Evolutionary conservation across 2,888 invertebrate genomes (phyloP).

Genomic region (Yponomeuta cagnagella): DNA sequence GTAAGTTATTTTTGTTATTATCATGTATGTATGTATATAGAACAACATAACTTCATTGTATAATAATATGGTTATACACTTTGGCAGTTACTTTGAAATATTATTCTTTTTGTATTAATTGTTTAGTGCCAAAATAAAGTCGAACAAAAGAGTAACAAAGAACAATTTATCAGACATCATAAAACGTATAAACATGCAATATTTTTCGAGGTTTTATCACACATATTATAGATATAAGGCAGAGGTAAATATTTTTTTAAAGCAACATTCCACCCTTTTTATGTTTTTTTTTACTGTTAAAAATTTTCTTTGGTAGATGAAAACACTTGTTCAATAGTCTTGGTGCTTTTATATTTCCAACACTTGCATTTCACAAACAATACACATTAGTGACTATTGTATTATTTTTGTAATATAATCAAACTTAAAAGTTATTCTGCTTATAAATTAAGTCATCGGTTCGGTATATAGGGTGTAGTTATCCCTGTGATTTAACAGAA

Average conservation of each 20-base stretch:
- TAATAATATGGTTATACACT: background rate
- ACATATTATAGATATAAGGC: conserved; percentile 20
- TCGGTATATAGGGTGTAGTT: conserved; percentile 36
- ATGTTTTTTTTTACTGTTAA: background rate
- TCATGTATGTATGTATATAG: background rate
- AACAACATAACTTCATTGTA: background rate
- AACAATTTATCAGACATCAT: background rate
- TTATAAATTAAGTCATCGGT: conserved; percentile 29
- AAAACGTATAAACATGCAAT: conserved; percentile 14
- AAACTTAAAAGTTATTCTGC: conserved; percentile 2
- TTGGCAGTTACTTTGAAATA: background rate
- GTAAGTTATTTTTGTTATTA: background rate
- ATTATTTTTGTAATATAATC: conserved; percentile 4
- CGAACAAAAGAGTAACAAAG: background rate
- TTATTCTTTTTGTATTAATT: background rate
- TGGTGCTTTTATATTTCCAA: conserved; percentile 19
- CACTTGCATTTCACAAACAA: conserved; percentile 28
- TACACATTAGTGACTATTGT: background rate
- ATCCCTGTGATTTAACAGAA: conserved; percentile 28
- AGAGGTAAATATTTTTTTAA: conserved; percentile 30
- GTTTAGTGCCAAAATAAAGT: conserved; percentile 13
- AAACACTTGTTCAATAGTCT: conserved; percentile 18
- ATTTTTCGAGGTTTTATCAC: conserved; percentile 29
- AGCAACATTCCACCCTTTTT: conserved; percentile 26
- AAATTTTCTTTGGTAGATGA: background rate